Percentiles rank a stretch among this genome's conserved stretches.
phyloP scores from a whole-genome alignment of 35 echinoderm and acorn worm species.

The Ptychodera flava region DNA sequence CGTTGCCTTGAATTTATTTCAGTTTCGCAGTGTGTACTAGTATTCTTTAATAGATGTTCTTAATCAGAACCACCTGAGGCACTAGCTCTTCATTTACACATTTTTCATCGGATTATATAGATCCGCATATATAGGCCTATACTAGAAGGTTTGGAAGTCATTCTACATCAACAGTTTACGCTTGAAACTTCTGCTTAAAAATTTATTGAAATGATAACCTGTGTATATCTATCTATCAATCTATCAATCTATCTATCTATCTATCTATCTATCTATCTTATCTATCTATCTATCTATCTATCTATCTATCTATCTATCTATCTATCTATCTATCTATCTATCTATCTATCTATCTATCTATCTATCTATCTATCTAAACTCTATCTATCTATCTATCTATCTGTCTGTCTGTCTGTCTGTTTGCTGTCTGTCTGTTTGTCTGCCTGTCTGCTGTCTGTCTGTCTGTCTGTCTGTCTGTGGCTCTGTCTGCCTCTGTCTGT shows the following conservation, averaged over 20 bases:
- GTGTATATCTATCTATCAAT: not conserved
- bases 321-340: not conserved
- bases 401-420: not conserved
- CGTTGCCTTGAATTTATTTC: no score
- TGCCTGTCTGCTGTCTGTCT: not conserved
- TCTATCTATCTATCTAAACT: not conserved
- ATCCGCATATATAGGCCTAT: no score
- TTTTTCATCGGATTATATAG: no score
- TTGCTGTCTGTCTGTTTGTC: not conserved
- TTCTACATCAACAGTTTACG: no score
- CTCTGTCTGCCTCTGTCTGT: not conserved
- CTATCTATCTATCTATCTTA: not conserved
- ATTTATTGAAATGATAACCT: no score
- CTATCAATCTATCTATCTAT: not conserved
- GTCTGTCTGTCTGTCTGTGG: not conserved
- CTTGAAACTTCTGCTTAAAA: no score
- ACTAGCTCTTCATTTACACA: no score
- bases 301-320: not conserved
- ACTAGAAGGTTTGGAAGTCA: no score
- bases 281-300: not conserved
- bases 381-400: not conserved
- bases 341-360: not conserved
- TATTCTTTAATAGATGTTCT: no score
- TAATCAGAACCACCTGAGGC: no score
- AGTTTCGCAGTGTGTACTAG: no score